phyloP scores from a whole-genome alignment of 2,797 vertebrate genomes.

The Myotis daubentonii region DNA sequence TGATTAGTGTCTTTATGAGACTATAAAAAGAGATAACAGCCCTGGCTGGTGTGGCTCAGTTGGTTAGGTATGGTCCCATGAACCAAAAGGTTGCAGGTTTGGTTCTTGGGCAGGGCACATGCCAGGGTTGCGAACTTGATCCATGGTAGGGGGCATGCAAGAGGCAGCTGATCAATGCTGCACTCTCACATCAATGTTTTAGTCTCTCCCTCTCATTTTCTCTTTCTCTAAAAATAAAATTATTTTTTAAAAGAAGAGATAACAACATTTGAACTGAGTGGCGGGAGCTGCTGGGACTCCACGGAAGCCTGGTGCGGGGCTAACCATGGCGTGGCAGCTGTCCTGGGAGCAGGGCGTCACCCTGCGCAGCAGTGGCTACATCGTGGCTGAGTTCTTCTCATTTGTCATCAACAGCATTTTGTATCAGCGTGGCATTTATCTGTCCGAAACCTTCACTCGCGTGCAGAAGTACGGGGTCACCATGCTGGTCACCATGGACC shows the following conservation, averaged over 20 bases:
- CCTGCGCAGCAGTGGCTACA: slow-evolving; percentile 93
- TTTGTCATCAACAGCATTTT: slow-evolving; percentile 98
- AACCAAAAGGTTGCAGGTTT: no score
- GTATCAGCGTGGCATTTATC: slow-evolving; percentile 97
- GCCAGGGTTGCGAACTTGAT: no score
- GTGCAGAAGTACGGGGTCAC: slow-evolving; percentile 96
- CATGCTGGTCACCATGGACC: slow-evolving; percentile 93
- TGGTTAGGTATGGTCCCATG: no score
- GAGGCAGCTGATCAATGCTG: no score
- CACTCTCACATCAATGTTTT: no score
- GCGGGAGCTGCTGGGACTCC: not conserved
- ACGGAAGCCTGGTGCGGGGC: not conserved
- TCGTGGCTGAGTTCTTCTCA: slow-evolving; percentile 95
- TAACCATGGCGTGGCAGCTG: slow-evolving; percentile 83
- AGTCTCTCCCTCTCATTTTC: no score
- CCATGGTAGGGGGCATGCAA: no score
- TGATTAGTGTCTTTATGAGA: not conserved
- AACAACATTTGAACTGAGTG: slow-evolving; percentile 11
- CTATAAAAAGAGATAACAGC: not conserved
- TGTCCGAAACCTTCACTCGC: slow-evolving; percentile 94
- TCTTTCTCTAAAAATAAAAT: no score
- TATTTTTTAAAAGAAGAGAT: not conserved
- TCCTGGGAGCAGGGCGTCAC: slow-evolving; percentile 90
- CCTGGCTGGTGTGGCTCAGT: no score
- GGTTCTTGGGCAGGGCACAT: no score